phyloP scores from a whole-genome alignment of 2,797 vertebrate species.

The Rhinella marina region DNA sequence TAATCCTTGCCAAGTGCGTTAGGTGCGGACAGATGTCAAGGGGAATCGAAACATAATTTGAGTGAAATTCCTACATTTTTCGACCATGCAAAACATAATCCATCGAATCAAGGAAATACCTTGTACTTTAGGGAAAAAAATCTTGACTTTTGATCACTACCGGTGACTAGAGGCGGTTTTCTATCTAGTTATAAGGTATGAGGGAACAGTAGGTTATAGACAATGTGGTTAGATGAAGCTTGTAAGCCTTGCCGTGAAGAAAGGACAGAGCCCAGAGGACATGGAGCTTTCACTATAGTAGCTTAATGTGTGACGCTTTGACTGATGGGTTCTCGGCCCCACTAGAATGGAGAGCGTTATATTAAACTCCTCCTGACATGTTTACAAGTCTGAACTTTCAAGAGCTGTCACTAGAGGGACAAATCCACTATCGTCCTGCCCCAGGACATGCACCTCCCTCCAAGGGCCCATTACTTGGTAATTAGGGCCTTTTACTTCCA shows the following conservation, averaged over 20 bases:
- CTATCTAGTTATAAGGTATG: neutral
- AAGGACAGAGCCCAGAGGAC: conserved; percentile 48
- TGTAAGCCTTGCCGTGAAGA: neutral
- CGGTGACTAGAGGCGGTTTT: neutral
- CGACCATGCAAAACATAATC: neutral
- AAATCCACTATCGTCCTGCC: conserved; percentile 49
- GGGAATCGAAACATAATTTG: neutral
- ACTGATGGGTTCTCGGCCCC: conserved; percentile 56
- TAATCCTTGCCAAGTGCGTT: neutral
- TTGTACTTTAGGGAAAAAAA: neutral
- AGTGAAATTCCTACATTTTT: neutral
- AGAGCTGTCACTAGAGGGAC: conserved; percentile 56
- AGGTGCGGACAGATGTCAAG: neutral
- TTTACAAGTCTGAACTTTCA: conserved; percentile 61
- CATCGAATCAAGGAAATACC: neutral
- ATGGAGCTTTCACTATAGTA: neutral
- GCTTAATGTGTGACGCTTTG: conserved; percentile 50
- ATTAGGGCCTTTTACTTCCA: conserved; percentile 45
- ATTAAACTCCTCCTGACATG: conserved; percentile 57
- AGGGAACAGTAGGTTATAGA: conserved; percentile 4
- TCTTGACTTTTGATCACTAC: neutral
- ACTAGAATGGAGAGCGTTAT: conserved; percentile 35
- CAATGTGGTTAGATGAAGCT: conserved; percentile 22
- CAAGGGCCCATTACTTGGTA: conserved; percentile 37
- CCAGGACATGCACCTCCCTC: conserved; percentile 55